Conservation (phyloP, 2,113 vertebrate species). For the Arenaria interpres region DNA sequence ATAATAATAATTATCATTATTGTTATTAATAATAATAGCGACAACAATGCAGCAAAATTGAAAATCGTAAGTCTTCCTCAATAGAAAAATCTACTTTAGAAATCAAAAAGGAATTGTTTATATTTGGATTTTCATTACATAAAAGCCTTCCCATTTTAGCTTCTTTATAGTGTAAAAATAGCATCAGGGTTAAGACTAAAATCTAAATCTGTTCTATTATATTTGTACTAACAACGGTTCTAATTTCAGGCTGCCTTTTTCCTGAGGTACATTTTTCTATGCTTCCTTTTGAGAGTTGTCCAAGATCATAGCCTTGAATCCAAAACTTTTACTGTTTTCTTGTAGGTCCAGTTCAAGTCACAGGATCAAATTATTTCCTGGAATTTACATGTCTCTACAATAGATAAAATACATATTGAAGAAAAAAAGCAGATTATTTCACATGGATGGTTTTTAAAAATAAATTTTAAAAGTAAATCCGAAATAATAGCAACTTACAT, state of each 20-base stretch:
- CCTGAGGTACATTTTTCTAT: neutral
- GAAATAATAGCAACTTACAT: neutral
- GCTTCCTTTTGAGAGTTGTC: constrained; percentile 18
- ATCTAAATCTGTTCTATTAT: neutral
- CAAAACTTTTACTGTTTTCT: neutral
- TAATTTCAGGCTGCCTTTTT: constrained; percentile 21
- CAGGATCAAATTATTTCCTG: constrained; percentile 24
- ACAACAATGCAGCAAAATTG: neutral
- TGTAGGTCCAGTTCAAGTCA: neutral
- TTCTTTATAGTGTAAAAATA: neutral
- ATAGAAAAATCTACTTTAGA: neutral
- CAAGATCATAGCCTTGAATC: constrained; percentile 7
- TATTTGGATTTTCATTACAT: neutral
- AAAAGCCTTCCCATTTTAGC: neutral
- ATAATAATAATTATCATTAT: too few relatives aligned
- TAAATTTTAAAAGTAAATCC: neutral
- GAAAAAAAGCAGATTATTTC: neutral
- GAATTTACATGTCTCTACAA: neutral
- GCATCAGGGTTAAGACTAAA: neutral
- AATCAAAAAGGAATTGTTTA: neutral
- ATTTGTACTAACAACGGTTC: neutral
- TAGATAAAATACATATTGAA: neutral
- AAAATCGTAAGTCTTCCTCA: neutral
- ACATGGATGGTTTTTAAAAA: neutral
- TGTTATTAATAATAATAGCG: neutral